Evolutionary conservation across 2,888 invertebrate species (phyloP).

Genomic region (Parnassius orleans): DNA sequence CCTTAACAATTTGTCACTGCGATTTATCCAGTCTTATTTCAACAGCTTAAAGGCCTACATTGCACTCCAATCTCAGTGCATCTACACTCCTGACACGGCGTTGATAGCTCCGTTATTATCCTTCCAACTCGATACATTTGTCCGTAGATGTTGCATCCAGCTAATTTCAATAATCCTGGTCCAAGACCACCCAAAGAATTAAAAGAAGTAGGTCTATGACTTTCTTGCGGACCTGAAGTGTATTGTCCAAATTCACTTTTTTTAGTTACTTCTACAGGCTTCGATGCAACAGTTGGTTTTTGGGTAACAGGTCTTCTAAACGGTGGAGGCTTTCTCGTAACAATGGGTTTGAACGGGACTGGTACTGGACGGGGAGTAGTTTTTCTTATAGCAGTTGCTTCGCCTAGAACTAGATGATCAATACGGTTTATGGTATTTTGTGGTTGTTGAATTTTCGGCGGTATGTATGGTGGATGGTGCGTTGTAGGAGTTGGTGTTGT

Average conservation of each 20-base stretch:
- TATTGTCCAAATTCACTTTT: constrained; percentile 37
- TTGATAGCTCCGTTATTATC: constrained; percentile 90
- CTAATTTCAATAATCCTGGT: constrained; percentile 85
- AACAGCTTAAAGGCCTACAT: constrained; percentile 85
- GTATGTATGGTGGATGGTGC: constrained; percentile 43
- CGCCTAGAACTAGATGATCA: constrained; percentile 70
- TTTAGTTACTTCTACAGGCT: constrained; percentile 37
- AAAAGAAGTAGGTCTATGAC: constrained; percentile 39
- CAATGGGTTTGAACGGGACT: constrained; percentile 35
- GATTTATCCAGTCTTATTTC: constrained; percentile 36
- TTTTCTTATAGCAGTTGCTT: constrained; percentile 63
- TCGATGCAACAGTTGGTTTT: constrained; percentile 35
- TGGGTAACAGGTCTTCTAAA: constrained; percentile 31
- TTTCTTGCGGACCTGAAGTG: constrained; percentile 37
- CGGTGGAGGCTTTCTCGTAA: constrained; percentile 30
- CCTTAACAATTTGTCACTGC: not conserved
- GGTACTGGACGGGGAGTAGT: constrained; percentile 46
- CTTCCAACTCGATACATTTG: constrained; percentile 92
- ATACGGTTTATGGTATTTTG: constrained; percentile 61
- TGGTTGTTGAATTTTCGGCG: constrained; percentile 44
- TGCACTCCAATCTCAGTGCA: constrained; percentile 93
- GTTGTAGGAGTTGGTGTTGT: constrained; percentile 51
- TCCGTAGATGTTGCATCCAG: constrained; percentile 95
- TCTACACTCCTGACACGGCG: constrained; percentile 90
- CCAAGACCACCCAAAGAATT: constrained; percentile 46